These are phyloP conservation scores for Xylota sylvarum DNA, from an alignment of 2,888 invertebrate species.

Conservation along the genomic window DNA sequence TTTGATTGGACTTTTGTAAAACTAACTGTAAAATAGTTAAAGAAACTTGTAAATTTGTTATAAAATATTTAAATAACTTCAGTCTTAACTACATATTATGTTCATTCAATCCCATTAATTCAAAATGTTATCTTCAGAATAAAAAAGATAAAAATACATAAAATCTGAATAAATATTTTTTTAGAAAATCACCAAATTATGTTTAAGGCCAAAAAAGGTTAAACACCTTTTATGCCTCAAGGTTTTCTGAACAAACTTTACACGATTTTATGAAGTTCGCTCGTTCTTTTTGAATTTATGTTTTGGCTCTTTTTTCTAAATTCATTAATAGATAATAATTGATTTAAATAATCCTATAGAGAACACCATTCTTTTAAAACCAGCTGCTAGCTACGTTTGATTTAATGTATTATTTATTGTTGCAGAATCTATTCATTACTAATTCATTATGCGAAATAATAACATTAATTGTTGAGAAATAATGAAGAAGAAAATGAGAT, in stretches of 20 bases:
- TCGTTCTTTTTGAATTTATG: neutral
- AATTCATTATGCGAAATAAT: neutral
- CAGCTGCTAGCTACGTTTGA: neutral
- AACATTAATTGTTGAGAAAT: neutral
- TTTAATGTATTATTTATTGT: neutral
- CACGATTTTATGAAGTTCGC: neutral
- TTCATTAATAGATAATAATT: neutral
- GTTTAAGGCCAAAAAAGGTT: conserved; percentile 15
- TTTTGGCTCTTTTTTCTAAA: neutral
- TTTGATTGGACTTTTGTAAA: neutral
- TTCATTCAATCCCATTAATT: neutral
- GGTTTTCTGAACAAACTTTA: neutral
- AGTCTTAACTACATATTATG: neutral
- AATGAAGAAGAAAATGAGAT: neutral
- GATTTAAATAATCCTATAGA: neutral
- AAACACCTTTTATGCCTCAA: conserved; percentile 2
- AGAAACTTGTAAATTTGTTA: neutral
- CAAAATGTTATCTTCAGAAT: neutral
- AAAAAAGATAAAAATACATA: neutral
- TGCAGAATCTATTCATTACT: neutral
- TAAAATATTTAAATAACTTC: neutral
- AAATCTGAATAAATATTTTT: conserved; percentile 6
- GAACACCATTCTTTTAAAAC: neutral
- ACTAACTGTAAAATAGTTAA: neutral
- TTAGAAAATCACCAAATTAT: neutral